phyloP scores from a whole-genome alignment of 2,888 invertebrate species.

The Baccha elongata region DNA sequence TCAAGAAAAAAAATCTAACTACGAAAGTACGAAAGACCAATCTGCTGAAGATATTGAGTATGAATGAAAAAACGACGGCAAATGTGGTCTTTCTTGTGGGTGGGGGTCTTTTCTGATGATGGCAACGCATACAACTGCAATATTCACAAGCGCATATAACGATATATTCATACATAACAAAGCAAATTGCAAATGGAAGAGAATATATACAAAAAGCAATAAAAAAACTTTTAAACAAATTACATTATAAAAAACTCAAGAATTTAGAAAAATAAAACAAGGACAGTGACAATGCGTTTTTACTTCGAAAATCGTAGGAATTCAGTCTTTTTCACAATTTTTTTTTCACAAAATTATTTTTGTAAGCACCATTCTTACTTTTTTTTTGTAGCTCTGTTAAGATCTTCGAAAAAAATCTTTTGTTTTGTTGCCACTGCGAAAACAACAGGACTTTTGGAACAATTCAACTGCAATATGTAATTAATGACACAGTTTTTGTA shows the following conservation, averaged over 20 bases:
- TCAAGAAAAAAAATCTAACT: not conserved
- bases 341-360: conserved; percentile 4
- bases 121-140: conserved; percentile 67
- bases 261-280: conserved; percentile 17
- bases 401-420: not conserved
- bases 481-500: not conserved
- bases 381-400: not conserved
- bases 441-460: too few species aligned
- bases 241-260: conserved; percentile 20
- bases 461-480: conserved; percentile 23
- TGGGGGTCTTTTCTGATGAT: conserved; percentile 25
- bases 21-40: conserved; percentile 39
- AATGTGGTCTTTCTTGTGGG: not conserved
- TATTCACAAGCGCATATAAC: conserved; percentile 41
- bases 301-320: conserved; percentile 23
- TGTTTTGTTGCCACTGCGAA: too few species aligned
- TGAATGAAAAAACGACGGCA: conserved; percentile 7
- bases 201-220: conserved; percentile 37
- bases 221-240: conserved; percentile 23
- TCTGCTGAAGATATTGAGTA: conserved; percentile 28
- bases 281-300: conserved; percentile 69
- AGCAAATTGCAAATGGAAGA: conserved; percentile 71
- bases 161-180: conserved; percentile 46
- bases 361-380: not conserved
- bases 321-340: conserved; percentile 8